These are phyloP conservation scores for Podargus strigoides DNA, from an alignment of 2,797 vertebrate species.

Conservation along the genomic window DNA sequence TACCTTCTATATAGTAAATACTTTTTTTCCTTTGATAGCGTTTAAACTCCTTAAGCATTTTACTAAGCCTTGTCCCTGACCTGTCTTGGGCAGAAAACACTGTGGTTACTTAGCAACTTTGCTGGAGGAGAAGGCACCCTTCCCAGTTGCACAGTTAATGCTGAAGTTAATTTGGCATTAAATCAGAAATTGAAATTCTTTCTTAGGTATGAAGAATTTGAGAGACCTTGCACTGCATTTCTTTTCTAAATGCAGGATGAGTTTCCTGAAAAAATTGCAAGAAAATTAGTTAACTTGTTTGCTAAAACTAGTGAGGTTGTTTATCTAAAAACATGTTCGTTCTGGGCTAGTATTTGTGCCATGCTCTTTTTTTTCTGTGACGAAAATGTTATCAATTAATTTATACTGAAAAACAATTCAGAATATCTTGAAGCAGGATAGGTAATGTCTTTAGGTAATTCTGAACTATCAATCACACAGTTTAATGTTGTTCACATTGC, in stretches of 20 bases:
- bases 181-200: constrained; percentile 13
- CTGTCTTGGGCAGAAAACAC: neutral
- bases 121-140: neutral
- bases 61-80: neutral
- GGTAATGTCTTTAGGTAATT: neutral
- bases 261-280: neutral
- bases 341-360: neutral
- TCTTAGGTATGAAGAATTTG: neutral
- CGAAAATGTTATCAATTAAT: neutral
- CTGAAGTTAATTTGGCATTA: constrained; percentile 20
- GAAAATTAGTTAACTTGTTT: neutral
- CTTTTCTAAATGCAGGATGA: neutral
- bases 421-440: neutral
- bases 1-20: neutral
- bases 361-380: neutral
- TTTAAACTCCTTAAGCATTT: neutral
- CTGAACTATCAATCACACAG: neutral
- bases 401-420: neutral
- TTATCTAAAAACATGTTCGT: neutral
- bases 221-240: neutral
- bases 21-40: neutral
- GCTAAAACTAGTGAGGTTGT: neutral
- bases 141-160: neutral
- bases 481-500: neutral
- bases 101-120: constrained; percentile 42